These are phyloP conservation scores for Aleiodes leptofemur DNA, from an alignment of 2,888 invertebrate species.

Conservation along the genomic window DNA sequence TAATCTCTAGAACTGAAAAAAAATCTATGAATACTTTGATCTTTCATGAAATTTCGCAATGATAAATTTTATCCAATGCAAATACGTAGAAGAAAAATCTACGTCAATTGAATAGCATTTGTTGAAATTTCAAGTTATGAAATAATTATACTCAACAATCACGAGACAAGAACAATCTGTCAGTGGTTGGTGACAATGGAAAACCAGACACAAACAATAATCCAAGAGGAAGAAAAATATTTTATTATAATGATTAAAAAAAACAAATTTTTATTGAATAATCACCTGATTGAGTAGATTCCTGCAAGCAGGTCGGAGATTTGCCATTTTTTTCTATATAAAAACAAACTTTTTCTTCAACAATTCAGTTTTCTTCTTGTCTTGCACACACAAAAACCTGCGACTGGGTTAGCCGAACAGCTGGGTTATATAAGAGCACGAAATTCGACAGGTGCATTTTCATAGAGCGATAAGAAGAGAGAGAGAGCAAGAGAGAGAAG, in stretches of 20 bases:
- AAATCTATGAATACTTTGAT: neutral
- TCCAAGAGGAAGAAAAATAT: neutral
- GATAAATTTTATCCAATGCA: neutral
- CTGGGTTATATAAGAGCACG: too few relatives aligned
- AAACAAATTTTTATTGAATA: conserved; percentile 28
- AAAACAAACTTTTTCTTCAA: neutral
- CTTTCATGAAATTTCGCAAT: neutral
- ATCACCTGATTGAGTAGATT: conserved; percentile 68
- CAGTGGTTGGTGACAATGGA: too few relatives aligned
- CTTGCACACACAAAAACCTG: too few relatives aligned
- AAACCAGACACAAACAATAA: neutral
- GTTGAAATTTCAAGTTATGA: too few relatives aligned
- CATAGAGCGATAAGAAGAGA: too few relatives aligned
- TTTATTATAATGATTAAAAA: neutral
- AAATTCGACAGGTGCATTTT: too few relatives aligned
- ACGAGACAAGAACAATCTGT: too few relatives aligned
- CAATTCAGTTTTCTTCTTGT: neutral
- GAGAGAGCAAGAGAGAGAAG: too few relatives aligned
- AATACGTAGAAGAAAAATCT: too few relatives aligned
- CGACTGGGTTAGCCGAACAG: too few relatives aligned
- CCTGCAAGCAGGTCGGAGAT: conserved; percentile 66
- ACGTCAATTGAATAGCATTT: too few relatives aligned
- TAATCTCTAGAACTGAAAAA: neutral
- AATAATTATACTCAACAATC: too few relatives aligned
- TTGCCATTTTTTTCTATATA: conserved; percentile 65